Evolutionary conservation across 2,797 vertebrate genomes (phyloP).

Genomic region (Sebastes wilsoni): DNA sequence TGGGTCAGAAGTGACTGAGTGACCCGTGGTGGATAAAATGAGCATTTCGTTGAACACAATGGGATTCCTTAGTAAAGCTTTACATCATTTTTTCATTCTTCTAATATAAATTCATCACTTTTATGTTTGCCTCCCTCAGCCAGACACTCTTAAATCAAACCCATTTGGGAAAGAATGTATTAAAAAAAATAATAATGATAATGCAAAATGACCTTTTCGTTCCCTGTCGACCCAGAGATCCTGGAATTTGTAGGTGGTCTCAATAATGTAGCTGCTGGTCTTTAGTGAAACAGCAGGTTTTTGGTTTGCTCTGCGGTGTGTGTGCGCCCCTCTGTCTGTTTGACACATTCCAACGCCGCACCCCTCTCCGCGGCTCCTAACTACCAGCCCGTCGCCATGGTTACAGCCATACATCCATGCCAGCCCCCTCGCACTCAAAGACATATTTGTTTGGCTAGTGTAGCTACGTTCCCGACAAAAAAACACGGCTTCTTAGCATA

Average conservation of each 20-base stretch:
- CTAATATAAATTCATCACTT: slow-evolving; percentile 49
- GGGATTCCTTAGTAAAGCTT: background rate
- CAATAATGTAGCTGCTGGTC: slow-evolving; percentile 64
- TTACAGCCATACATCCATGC: slow-evolving; percentile 88
- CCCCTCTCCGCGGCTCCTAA: slow-evolving; percentile 75
- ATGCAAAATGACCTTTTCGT: slow-evolving; percentile 53
- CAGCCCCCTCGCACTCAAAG: slow-evolving; percentile 89
- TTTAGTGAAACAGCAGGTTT: slow-evolving; percentile 79
- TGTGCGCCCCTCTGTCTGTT: slow-evolving; percentile 80
- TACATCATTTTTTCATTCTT: background rate
- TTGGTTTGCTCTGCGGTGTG: slow-evolving; percentile 76
- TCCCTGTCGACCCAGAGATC: slow-evolving; percentile 30
- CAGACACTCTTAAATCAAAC: slow-evolving; percentile 38
- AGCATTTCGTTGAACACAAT: background rate
- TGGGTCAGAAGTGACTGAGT: background rate
- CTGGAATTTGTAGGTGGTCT: slow-evolving; percentile 79
- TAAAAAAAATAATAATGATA: slow-evolving; percentile 13
- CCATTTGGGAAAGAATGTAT: slow-evolving; percentile 26
- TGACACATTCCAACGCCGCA: slow-evolving; percentile 82
- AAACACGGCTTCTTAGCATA: slow-evolving; percentile 85
- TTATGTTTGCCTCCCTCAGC: slow-evolving; percentile 28
- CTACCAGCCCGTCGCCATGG: slow-evolving; percentile 88
- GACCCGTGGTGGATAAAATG: background rate
- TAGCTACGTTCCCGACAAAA: slow-evolving; percentile 87
- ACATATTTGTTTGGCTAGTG: slow-evolving; percentile 96